These are phyloP conservation scores for Oceanites oceanicus DNA, from an alignment of 2,113 vertebrate species.

Conservation along the genomic window DNA sequence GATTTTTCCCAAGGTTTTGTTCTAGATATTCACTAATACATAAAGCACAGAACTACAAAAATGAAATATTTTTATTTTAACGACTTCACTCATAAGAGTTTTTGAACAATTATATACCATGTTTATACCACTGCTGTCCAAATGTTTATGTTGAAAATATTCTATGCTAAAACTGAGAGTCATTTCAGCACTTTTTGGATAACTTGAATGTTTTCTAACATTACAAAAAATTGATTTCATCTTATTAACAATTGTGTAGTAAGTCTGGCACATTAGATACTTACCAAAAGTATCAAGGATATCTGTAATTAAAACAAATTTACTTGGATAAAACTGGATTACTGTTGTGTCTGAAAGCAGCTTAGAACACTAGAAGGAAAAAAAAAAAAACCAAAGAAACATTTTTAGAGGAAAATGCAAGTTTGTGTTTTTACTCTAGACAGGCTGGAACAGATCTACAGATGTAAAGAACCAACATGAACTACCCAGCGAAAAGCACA, in stretches of 20 bases:
- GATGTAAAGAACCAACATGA: background rate
- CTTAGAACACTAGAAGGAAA: conserved; percentile 90
- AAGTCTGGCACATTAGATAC: conserved; percentile 29
- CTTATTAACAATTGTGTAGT: background rate
- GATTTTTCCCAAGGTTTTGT: background rate
- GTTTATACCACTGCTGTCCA: background rate
- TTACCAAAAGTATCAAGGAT: conserved; percentile 97
- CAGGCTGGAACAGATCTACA: background rate
- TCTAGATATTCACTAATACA: background rate
- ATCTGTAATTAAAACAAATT: conserved; percentile 97
- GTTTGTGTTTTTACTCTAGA: background rate
- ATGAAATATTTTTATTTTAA: background rate
- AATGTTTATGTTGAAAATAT: background rate
- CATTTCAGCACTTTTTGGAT: background rate
- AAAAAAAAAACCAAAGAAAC: background rate
- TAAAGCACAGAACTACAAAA: background rate
- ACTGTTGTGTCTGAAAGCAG: conserved; percentile 95
- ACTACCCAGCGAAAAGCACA: background rate
- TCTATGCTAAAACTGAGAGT: background rate
- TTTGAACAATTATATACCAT: background rate
- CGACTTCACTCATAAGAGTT: background rate
- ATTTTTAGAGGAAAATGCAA: background rate
- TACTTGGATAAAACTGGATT: conserved; percentile 99
- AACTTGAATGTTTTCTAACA: background rate
- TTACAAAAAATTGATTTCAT: background rate